These are phyloP conservation scores for Tetranychus truncatus DNA, from an alignment of 2,888 invertebrate species.

Conservation along the genomic window DNA sequence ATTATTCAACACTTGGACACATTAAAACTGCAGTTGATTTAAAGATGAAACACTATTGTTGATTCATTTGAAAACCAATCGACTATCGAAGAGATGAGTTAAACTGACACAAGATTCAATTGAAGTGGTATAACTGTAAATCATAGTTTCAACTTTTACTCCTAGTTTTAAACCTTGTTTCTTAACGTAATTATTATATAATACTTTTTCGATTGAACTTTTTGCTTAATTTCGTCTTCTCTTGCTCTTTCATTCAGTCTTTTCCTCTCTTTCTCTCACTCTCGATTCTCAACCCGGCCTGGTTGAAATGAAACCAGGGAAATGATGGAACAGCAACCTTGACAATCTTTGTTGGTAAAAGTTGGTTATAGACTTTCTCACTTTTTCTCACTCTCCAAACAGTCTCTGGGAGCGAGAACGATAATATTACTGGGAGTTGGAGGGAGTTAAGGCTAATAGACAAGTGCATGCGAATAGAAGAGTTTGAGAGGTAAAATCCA, in stretches of 20 bases:
- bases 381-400: background rate
- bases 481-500: background rate
- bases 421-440: background rate
- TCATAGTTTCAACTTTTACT: too few species aligned
- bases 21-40: background rate
- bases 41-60: background rate
- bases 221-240: background rate
- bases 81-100: background rate
- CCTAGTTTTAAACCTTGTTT: too few species aligned
- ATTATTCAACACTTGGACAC: background rate
- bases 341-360: background rate
- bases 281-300: background rate
- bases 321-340: background rate
- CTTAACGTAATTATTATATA: background rate
- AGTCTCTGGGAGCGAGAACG: background rate
- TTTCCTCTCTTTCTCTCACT: too few species aligned
- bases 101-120: background rate
- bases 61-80: background rate
- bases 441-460: background rate
- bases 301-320: background rate
- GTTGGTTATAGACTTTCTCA: background rate
- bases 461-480: background rate
- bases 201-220: background rate
- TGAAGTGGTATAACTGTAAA: background rate
- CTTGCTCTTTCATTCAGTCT: too few species aligned